Evolutionary conservation across 2,113 vertebrate genomes (phyloP).

Genomic region (Sinocyclocheilus anshuiensis): DNA sequence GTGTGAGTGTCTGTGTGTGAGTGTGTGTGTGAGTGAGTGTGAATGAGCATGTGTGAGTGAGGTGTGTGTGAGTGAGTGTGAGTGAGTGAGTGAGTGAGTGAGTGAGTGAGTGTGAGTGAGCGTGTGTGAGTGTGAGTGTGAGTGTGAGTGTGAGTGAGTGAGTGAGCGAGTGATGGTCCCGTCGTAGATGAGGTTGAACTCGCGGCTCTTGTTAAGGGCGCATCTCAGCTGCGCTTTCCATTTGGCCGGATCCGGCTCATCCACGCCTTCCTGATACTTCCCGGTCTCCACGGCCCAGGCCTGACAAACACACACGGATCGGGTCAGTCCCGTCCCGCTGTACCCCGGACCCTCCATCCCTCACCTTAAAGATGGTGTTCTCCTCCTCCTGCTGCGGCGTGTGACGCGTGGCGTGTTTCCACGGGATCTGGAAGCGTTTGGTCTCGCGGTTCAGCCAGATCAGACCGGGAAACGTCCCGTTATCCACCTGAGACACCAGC

Average conservation of each 20-base stretch:
- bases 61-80: too few species aligned
- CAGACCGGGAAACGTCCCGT: conserved; percentile 88
- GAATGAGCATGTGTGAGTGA: too few species aligned
- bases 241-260: conserved; percentile 96
- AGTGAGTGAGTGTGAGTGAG: too few species aligned
- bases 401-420: conserved; percentile 96
- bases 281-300: conserved; percentile 98
- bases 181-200: too few species aligned
- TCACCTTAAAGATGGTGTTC: conserved; percentile 97
- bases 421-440: conserved; percentile 94
- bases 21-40: too few species aligned
- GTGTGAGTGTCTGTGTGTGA: too few species aligned
- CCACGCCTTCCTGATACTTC: conserved; percentile 97
- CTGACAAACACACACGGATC: conserved; percentile 67
- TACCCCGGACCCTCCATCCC: neutral
- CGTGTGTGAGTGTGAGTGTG: too few species aligned
- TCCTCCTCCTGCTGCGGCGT: conserved; percentile 97
- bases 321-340: neutral
- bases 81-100: too few species aligned
- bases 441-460: conserved; percentile 90
- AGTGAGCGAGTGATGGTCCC: too few species aligned
- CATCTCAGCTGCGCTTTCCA: conserved; percentile 99
- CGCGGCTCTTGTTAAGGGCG: conserved; percentile 95
- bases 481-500: conserved; percentile 95
- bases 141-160: too few species aligned